Evolutionary conservation across 1,140 invertebrate genomes (phyloP), one percentile per base, ranked within the genome.

Genomic region (Brachionus manjavacas): DNA sequence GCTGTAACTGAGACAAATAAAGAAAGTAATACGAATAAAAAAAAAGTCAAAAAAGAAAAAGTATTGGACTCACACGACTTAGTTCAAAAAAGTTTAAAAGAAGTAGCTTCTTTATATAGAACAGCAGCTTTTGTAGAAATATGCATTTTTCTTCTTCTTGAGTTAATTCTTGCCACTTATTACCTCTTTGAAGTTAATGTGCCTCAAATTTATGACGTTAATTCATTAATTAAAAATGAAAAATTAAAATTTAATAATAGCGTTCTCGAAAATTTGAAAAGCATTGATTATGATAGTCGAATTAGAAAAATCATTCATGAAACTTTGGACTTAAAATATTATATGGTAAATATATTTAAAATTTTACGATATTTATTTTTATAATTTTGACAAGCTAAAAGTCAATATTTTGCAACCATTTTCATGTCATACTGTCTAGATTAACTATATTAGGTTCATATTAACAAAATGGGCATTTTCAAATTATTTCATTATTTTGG

Each of bases 41-140:
- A 72, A 72, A 41, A 20, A 39, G 68, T 11, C 11, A 72, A 23
- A 41, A 43, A 72, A 41, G n/a, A 41, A 16, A 72, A 72, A 11
- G 46, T 9, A 72, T 23, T 76, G 0, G 43, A 76, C n/a, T 76
- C 72, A 6, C 72, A 76, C n/a, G 72, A 76, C 49, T 49, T 76
- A 31, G 72, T 76, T 76, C 39, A 76, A 49, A 76, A 76, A 28
- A 46, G 72, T 76, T 28, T 76, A 49, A 49, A 23, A 23, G 72
- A 76, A 46, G 72, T 76, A 4, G 72, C 31, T 11, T 49, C 41
- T 20, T n/a, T 76, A 11, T 76, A 76, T 16, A 76, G 43, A 28
- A 9, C n/a, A 49, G 52, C 72, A n/a, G 43, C 72, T 23, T 76
- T 76, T 20, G 41, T 76, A 12, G 72, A 76, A 76, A 76, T 76